Evolutionary conservation across 2,797 vertebrate genomes (phyloP).

Genomic region (Simalia tracyae): DNA sequence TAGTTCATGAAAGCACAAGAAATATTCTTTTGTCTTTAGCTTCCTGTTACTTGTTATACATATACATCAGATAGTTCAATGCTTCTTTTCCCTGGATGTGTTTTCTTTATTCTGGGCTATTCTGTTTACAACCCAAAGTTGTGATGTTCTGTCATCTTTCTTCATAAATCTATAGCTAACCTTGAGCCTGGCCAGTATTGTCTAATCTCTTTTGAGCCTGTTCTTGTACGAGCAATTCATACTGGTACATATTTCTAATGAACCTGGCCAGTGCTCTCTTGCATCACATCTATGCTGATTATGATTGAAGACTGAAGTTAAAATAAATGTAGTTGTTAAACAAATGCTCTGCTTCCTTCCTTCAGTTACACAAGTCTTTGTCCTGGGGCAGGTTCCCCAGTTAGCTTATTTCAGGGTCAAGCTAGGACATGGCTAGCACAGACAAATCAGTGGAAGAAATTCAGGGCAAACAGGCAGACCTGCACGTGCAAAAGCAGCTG

Average conservation of each 20-base stretch:
- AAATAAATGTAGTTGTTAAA: neutral
- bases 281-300: neutral
- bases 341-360: neutral
- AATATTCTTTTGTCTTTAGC: neutral
- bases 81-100: neutral
- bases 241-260: neutral
- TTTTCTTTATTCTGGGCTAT: neutral
- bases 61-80: neutral
- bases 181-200: neutral
- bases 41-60: neutral
- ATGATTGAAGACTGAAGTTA: neutral
- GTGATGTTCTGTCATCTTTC: neutral
- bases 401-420: neutral
- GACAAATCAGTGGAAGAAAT: neutral
- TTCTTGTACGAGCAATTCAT: neutral
- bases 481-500: neutral
- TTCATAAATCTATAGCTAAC: neutral
- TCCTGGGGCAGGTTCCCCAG: neutral
- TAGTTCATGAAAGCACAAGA: neutral
- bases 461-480: neutral
- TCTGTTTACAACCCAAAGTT: neutral
- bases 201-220: neutral
- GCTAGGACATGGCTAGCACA: neutral
- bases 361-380: neutral
- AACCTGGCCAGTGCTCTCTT: neutral